Conservation (phyloP, 2,888 invertebrate species). For the Xestia ashworthii region DNA sequence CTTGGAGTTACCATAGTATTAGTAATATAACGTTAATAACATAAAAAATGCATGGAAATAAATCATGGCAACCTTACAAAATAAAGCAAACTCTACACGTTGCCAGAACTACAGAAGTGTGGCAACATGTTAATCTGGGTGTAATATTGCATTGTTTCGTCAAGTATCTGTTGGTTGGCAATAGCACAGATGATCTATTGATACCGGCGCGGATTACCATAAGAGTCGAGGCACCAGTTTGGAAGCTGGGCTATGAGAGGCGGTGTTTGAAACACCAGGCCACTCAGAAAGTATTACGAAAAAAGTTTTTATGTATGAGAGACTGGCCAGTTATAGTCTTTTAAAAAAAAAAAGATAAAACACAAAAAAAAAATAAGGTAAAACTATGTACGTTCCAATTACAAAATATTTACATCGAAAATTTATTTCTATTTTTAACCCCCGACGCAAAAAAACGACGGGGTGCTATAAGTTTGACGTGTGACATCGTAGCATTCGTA, state of each 20-base stretch:
- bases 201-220: constrained; percentile 30
- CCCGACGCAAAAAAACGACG: too few relatives aligned
- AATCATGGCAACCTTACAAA: constrained; percentile 10
- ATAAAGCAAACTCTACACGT: constrained; percentile 17
- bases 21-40: not conserved
- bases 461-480: too few relatives aligned
- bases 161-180: constrained; percentile 32
- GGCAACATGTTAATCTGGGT: constrained; percentile 48
- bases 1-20: not conserved
- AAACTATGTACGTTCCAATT: too few relatives aligned
- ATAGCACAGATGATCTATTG: constrained; percentile 46
- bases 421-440: too few relatives aligned
- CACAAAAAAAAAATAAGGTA: too few relatives aligned
- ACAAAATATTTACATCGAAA: too few relatives aligned
- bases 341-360: too few relatives aligned
- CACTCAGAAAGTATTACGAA: too few relatives aligned
- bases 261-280: not conserved
- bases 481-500: too few relatives aligned
- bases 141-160: constrained; percentile 53
- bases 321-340: too few relatives aligned
- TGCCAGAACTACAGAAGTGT: constrained; percentile 29
- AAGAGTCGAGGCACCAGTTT: constrained; percentile 46
- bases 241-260: not conserved
- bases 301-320: too few relatives aligned
- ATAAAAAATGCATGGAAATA: not conserved